Evolutionary conservation across 2,888 invertebrate genomes (phyloP), one percentile per base, ranked within the genome.

Genomic region (Orchesella flavescens): DNA sequence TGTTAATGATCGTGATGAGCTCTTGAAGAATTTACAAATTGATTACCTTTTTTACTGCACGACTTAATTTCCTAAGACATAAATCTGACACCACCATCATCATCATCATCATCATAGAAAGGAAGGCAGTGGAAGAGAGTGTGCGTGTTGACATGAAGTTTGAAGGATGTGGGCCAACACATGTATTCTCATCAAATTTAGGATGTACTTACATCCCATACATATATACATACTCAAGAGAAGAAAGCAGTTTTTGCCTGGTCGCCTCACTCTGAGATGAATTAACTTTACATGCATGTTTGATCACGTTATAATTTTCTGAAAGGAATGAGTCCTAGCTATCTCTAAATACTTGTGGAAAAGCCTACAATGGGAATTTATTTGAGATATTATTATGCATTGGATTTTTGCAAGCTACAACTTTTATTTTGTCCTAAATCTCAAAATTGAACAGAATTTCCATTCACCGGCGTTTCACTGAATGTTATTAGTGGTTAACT

Each of bases 1-100:
- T 68, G 68, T 68, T 68, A 80, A 73, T 80, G 73, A 57, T 80
- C 68, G 68, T 73, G 80, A 73, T 72, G 57, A 73, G 59, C 66
- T 66, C 55, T 23, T 66, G 44, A 57, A 74, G 55, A 75, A 81
- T 43, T 81, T 53, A 74, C 74, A 81, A 81, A 75, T 81, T 81
- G 75, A 81, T 81, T 75, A 75, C 21, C 53, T 61, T 69, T 65
- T 75, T 81, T 75, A 82, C 82, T 76, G 82, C 82, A 82, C 82
- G 82, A 82, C 75, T 82, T 82, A 76, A 82, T 82, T 82, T 76
- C 75, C 82, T 76, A 24, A 55, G 55, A 71, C 75, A 76, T 76
- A 82, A 82, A 82, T 76, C 71, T 76, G 76, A 76, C 82, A 76
- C 65, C 23, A 55, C 49, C 69, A 59, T 44, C 10, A 17, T 19